A percentile compares a stretch with the other conserved stretches of the same genome.
These are phyloP conservation scores for Polydesmus complanatus DNA, from an alignment of 2,888 invertebrate genomes.

Conservation along the genomic window DNA sequence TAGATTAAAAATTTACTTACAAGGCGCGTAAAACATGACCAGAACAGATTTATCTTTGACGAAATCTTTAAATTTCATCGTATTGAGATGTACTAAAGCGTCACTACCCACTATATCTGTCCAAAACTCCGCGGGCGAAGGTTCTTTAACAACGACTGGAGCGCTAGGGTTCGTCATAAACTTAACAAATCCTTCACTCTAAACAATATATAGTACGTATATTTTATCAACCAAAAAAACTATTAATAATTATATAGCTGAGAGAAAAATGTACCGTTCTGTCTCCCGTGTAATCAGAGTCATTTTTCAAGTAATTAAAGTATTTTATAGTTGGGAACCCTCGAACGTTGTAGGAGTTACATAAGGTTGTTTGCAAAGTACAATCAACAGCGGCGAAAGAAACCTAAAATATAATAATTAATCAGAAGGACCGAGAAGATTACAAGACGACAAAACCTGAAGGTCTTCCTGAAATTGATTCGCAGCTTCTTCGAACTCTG, in stretches of 20 bases:
- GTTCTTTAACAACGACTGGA: constrained; percentile 27
- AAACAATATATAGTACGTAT: no score
- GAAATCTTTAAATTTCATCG: constrained; percentile 18
- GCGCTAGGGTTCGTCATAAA: constrained; percentile 43
- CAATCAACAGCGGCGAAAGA: constrained; percentile 75
- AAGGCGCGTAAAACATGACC: constrained; percentile 36
- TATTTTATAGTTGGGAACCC: constrained; percentile 80
- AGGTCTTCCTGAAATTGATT: constrained; percentile 58
- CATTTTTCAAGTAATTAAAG: constrained; percentile 59
- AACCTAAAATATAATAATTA: constrained; percentile 35
- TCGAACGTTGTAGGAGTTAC: constrained; percentile 53
- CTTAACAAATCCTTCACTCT: constrained; percentile 52
- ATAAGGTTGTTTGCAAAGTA: constrained; percentile 47
- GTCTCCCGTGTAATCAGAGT: constrained; percentile 54
- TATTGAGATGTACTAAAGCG: constrained; percentile 34
- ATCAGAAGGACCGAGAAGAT: no score
- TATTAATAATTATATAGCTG: background rate
- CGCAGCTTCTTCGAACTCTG: constrained; percentile 62
- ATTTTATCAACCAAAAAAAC: no score
- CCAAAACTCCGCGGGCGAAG: constrained; percentile 35
- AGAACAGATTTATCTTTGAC: constrained; percentile 25
- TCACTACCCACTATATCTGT: constrained; percentile 34
- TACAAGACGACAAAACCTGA: no score
- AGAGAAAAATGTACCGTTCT: constrained; percentile 44
- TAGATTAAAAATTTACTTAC: constrained; percentile 27